Conservation (phyloP, 1,140 invertebrate genomes). For the Holotrichia oblita region DNA sequence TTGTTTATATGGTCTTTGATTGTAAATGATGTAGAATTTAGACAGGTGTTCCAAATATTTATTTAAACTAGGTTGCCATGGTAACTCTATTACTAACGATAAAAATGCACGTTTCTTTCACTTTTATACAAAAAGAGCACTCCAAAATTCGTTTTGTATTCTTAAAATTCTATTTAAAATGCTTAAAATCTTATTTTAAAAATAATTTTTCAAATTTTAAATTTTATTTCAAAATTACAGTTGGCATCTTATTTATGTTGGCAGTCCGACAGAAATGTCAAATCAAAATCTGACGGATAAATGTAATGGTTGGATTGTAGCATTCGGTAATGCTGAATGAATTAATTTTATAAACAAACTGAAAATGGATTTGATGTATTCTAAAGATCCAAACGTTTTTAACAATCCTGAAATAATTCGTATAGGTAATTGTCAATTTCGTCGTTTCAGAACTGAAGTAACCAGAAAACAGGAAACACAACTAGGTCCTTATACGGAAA, state of each 20-base stretch:
- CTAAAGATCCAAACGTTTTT: constrained; percentile 39
- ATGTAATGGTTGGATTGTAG: too few relatives aligned
- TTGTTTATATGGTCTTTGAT: background rate
- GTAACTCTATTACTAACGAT: background rate
- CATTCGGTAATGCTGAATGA: too few relatives aligned
- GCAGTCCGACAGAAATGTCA: background rate
- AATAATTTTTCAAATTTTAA: background rate
- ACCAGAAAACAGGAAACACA: background rate
- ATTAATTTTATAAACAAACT: too few relatives aligned
- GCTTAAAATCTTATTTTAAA: too few relatives aligned
- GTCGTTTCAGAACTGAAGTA: constrained; percentile 10
- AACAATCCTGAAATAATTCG: constrained; percentile 36
- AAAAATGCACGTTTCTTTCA: background rate
- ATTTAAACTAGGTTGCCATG: constrained; percentile 4
- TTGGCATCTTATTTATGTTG: background rate
- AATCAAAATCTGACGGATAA: background rate
- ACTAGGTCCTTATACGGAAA: constrained; percentile 55
- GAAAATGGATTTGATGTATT: constrained; percentile 41
- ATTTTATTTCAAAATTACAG: background rate
- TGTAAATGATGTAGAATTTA: constrained; percentile 12
- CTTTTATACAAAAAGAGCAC: too few relatives aligned
- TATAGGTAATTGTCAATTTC: constrained; percentile 33
- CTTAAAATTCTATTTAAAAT: too few relatives aligned
- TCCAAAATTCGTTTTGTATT: too few relatives aligned
- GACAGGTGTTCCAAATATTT: constrained; percentile 26